Percentiles rank a stretch among this genome's conserved stretches.
These are phyloP conservation scores for Thysanoteuthis rhombus DNA, from an alignment of 2,888 invertebrate genomes.

Conservation along the genomic window DNA sequence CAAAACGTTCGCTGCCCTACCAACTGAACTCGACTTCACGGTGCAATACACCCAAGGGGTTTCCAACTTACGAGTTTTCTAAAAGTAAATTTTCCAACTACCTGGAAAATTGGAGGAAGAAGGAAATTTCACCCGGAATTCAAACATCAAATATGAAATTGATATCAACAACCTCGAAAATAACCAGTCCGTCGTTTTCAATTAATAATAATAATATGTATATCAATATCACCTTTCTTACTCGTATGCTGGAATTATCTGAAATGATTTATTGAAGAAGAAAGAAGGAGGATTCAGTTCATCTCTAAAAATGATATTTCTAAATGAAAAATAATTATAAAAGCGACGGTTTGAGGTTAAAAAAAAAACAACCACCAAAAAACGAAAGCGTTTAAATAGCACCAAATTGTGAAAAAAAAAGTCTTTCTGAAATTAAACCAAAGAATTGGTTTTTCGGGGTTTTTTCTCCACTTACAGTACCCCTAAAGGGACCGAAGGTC, in stretches of 20 bases:
- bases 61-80: too few relatives aligned
- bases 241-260: not conserved
- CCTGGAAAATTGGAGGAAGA: not conserved
- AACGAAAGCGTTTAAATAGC: not conserved
- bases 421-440: not conserved
- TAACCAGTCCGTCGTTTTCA: too few relatives aligned
- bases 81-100: not conserved
- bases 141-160: not conserved
- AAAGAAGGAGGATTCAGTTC: not conserved
- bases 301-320: too few relatives aligned
- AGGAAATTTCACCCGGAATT: not conserved
- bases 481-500: not conserved
- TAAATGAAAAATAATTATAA: too few relatives aligned
- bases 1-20: conserved; percentile 12
- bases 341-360: not conserved
- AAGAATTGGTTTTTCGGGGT: not conserved
- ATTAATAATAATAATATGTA: too few relatives aligned
- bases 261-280: not conserved
- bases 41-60: not conserved
- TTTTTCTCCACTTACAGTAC: not conserved
- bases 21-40: not conserved
- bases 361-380: not conserved
- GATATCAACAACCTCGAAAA: too few relatives aligned
- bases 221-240: too few relatives aligned
- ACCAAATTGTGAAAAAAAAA: not conserved